These are phyloP conservation scores for Hypotaenidia okinawae DNA, from an alignment of 2,797 vertebrate species.

Conservation along the genomic window DNA sequence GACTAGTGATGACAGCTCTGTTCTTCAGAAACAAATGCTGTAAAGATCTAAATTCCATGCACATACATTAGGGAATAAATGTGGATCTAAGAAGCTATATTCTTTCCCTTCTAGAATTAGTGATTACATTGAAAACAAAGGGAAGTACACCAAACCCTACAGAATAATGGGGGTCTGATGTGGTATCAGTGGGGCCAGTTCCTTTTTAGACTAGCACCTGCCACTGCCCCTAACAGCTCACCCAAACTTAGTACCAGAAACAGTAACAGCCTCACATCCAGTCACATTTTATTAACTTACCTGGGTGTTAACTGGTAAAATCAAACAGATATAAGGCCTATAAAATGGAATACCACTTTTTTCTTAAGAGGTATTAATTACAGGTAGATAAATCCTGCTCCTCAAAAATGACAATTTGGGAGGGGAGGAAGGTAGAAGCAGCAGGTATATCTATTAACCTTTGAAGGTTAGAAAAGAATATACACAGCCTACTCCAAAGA, in stretches of 20 bases:
- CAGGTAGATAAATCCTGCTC: not conserved
- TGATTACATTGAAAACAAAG: not conserved
- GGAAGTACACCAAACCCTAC: not conserved
- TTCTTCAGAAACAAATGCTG: not conserved
- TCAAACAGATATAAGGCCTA: not conserved
- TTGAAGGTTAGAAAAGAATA: not conserved
- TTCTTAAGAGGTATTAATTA: not conserved
- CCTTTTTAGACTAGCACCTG: not conserved
- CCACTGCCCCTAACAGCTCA: not conserved
- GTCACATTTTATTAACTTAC: not conserved
- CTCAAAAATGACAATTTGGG: not conserved
- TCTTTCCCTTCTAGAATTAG: not conserved
- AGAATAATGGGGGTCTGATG: fast-evolving
- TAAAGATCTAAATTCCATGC: not conserved
- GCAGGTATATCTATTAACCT: not conserved
- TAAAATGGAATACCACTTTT: not conserved
- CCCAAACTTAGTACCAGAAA: not conserved
- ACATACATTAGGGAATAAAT: not conserved
- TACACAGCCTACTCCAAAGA: not conserved
- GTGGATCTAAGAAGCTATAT: not conserved
- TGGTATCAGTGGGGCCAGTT: fast-evolving
- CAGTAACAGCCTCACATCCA: fast-evolving
- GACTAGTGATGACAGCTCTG: not conserved
- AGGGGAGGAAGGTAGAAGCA: not conserved
- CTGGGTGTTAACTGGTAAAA: not conserved